Evolutionary conservation across 2,113 vertebrate species (phyloP).

Genomic region (Theristicus caerulescens): DNA sequence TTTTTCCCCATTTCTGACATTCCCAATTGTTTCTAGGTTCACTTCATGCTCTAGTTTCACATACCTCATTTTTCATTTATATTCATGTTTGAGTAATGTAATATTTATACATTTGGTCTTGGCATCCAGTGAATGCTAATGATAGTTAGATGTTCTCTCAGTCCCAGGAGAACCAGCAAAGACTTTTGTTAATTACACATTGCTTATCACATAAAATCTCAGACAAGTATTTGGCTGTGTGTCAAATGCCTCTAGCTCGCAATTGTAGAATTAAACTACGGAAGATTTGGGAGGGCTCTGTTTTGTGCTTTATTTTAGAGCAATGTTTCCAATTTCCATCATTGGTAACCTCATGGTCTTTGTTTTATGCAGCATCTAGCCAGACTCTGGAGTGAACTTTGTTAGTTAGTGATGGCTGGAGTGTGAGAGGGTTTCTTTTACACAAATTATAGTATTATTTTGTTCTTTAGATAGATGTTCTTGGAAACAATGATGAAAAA

Average conservation of each 20-base stretch:
- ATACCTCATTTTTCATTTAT: slow-evolving; percentile 38
- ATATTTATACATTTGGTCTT: slow-evolving; percentile 52
- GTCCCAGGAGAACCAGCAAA: slow-evolving; percentile 29
- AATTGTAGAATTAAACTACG: neutral
- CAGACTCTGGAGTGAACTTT: neutral
- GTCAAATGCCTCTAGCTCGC: neutral
- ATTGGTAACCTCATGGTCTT: neutral
- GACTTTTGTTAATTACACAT: slow-evolving; percentile 48
- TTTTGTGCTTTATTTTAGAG: neutral
- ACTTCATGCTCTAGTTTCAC: neutral
- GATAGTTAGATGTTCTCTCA: slow-evolving; percentile 15
- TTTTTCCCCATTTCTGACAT: neutral
- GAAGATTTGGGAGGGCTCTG: neutral
- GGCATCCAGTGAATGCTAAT: slow-evolving; percentile 38
- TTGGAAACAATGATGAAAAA: neutral
- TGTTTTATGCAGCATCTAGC: neutral
- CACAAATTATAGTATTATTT: neutral
- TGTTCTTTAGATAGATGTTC: neutral
- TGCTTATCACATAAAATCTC: slow-evolving; percentile 24
- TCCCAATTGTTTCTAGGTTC: neutral
- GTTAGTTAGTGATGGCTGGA: neutral
- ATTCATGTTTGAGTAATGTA: slow-evolving; percentile 43
- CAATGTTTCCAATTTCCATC: neutral
- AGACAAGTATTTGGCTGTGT: slow-evolving; percentile 22
- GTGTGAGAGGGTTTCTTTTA: neutral